A percentile compares a stretch with the other conserved stretches of the same genome.
These are phyloP conservation scores for Malacosoma neustria DNA, from an alignment of 2,888 invertebrate genomes.

Conservation along the genomic window DNA sequence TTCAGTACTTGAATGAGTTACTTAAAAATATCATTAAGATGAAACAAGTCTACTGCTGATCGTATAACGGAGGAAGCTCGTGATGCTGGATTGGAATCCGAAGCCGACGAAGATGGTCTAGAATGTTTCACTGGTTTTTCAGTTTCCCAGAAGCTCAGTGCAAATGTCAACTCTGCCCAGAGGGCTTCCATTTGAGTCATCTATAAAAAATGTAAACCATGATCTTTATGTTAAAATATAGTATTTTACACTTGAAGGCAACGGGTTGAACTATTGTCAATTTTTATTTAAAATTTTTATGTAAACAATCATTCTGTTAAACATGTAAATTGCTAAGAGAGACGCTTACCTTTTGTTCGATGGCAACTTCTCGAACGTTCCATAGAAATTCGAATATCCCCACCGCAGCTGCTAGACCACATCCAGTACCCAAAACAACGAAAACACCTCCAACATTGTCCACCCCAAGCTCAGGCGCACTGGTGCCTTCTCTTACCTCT, in stretches of 20 bases:
- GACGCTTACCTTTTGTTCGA: constrained; percentile 87
- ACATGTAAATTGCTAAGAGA: too few species aligned
- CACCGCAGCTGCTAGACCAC: constrained; percentile 81
- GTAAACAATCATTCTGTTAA: too few species aligned
- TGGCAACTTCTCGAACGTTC: constrained; percentile 87
- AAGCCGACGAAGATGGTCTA: constrained; percentile 42
- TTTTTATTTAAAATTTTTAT: too few species aligned
- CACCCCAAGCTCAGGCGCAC: constrained; percentile 79
- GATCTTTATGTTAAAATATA: too few species aligned
- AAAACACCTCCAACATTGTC: constrained; percentile 95
- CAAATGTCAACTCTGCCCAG: constrained; percentile 80
- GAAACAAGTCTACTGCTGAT: constrained; percentile 54
- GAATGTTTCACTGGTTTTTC: constrained; percentile 80
- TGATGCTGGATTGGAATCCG: constrained; percentile 33
- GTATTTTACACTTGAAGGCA: too few species aligned
- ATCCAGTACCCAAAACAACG: constrained; percentile 86
- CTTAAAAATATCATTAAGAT: constrained; percentile 22
- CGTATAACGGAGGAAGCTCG: constrained; percentile 58
- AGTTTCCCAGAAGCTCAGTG: constrained; percentile 81
- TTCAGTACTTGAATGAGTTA: too few species aligned
- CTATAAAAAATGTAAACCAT: too few species aligned
- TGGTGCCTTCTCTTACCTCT: constrained; percentile 44
- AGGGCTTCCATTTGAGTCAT: constrained; percentile 81
- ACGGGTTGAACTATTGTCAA: too few species aligned
- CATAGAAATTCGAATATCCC: constrained; percentile 92